Evolutionary conservation across 2,797 vertebrate genomes (phyloP), one percentile per base, ranked within the genome.

Genomic region (Aldrovandia affinis): DNA sequence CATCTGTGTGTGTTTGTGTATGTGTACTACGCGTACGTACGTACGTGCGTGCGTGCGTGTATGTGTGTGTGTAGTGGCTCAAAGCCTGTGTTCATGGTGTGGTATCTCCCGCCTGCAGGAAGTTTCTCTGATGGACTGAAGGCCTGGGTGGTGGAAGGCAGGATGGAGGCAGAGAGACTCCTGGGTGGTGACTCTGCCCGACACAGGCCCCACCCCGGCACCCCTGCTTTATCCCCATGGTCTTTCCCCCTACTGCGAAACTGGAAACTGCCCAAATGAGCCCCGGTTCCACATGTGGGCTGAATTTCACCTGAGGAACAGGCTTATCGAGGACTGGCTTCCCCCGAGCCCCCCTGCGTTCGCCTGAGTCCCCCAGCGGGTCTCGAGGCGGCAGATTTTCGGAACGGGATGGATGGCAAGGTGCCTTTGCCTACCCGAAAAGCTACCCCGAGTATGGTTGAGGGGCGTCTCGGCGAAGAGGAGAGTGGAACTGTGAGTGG

Each of bases 241-340:
- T 92, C 90, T 86, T 89, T 94, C 86, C 85, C 87, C 83, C 90
- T 96, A 89, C 92, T 95, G 84, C 91, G 92, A 92, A 97, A 96
- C 93, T 96, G 95, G 95, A 97, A 96, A 91, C 91, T 93, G 90
- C 92, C 95, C 91, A 94, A 93, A 93, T 95, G 93, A 96, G 89
- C 88, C 73, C 57, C 52, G 70, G 84, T 50, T 81, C 80, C 83
- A 20, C 80, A 83, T 70, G 83, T 81, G 52, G 79, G 39, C 87
- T 44, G 78, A 82, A 52, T 5, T 30, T 83, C 82, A 52, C 52
- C 0, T 30, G 50, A 81, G 63, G n/a, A 73, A 52, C 3, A 12
- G 25, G 59, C 47, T 44, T 63, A 44, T 68, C 3, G 20, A 85
- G 59, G 79, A 47, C 14, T 18, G 59, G 18, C 59, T 30, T 57